These are phyloP conservation scores for Agriopis leucophaearia DNA, from an alignment of 2,888 invertebrate genomes.

Conservation along the genomic window DNA sequence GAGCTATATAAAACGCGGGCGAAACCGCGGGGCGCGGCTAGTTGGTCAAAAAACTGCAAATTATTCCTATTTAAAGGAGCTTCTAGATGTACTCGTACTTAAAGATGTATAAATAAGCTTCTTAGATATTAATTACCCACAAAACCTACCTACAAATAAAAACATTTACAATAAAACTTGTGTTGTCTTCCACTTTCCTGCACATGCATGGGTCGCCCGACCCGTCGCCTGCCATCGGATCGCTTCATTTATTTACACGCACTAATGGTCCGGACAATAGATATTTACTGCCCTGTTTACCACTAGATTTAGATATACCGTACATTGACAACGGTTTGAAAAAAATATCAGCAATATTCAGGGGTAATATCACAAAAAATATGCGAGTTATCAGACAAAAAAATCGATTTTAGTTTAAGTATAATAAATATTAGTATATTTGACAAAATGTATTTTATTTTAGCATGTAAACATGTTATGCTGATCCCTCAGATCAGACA, in stretches of 20 bases:
- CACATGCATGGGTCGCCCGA: constrained; percentile 34
- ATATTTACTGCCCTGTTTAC: constrained; percentile 66
- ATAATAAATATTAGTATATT: too few relatives aligned
- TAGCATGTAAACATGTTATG: too few relatives aligned
- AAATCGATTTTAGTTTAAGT: not conserved
- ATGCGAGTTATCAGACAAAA: not conserved
- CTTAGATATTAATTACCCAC: not conserved
- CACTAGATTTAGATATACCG: constrained; percentile 51
- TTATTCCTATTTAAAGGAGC: too few relatives aligned
- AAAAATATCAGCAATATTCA: constrained; percentile 16
- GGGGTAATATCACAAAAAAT: not conserved
- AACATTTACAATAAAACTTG: constrained; percentile 11
- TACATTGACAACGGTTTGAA: constrained; percentile 41
- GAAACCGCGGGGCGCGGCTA: too few relatives aligned
- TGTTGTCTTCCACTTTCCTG: constrained; percentile 13
- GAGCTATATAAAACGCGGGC: too few relatives aligned
- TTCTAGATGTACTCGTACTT: too few relatives aligned
- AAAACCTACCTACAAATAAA: not conserved
- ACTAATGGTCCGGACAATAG: constrained; percentile 64
- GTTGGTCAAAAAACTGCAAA: too few relatives aligned
- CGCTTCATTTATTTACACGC: constrained; percentile 63
- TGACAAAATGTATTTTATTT: too few relatives aligned
- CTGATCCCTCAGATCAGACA: too few relatives aligned
- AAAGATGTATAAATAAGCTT: too few relatives aligned
- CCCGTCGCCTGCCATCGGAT: constrained; percentile 52